Percentiles rank a stretch among this genome's conserved stretches.
Evolutionary conservation across 2,888 invertebrate species (phyloP).

Genomic region (Phortica magna): DNA sequence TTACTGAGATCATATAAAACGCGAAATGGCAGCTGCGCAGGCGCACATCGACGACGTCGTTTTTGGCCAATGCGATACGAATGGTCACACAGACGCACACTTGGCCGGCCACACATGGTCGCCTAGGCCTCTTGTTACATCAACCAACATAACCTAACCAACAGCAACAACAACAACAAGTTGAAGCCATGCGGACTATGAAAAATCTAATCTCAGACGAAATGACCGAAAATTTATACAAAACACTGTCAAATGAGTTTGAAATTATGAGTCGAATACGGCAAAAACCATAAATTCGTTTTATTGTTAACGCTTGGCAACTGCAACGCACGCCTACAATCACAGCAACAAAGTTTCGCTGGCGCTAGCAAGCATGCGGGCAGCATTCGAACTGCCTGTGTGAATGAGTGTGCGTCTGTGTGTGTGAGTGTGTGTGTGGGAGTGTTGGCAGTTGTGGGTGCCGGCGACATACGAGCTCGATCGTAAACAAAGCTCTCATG

Average conservation of each 20-base stretch:
- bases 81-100: not conserved
- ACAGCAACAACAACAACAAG: not conserved
- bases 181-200: not conserved
- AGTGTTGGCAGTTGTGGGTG: constrained; percentile 38
- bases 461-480: constrained; percentile 43
- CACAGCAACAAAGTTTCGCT: not conserved
- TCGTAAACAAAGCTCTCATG: constrained; percentile 47
- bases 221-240: constrained; percentile 34
- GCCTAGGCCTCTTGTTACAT: not conserved
- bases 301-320: constrained; percentile 57
- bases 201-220: constrained; percentile 30
- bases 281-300: constrained; percentile 70
- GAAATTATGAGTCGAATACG: constrained; percentile 71
- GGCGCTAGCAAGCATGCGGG: not conserved
- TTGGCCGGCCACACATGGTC: not conserved
- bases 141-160: not conserved
- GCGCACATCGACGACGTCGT: not conserved
- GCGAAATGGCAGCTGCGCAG: constrained; percentile 22
- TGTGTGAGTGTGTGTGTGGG: constrained; percentile 18
- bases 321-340: not conserved
- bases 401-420: not conserved
- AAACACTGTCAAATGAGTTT: constrained; percentile 67
- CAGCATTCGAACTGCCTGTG: not conserved
- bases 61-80: not conserved
- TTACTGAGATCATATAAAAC: not conserved